Base-by-base conservation (phyloP, 2,888 invertebrate species). In the Napeogenes sylphis region DNA sequence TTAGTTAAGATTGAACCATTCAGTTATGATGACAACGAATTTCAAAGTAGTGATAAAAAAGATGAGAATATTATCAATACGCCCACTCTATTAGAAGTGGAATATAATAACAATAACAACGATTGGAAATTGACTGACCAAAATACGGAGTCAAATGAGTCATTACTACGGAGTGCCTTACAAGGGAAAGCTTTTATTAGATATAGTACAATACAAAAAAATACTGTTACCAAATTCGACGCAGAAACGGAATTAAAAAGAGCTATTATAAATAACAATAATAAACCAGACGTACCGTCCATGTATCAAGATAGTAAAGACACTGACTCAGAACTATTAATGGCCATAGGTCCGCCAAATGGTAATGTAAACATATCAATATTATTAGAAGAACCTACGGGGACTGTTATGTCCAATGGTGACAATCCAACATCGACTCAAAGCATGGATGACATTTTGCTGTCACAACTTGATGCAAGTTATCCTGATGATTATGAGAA, bases 401-500 rank as follows among this genome's bases (percentile, higher is more conserved):
- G 83, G 51, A 80, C 87, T 35, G 83, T 90, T 32, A 79, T 90
- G 47, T 74, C 89, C 8, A 91, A 90, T 64, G 85, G 87, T 38
- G 92, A 92, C 56, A 92, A 92, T 71, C 87, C 92, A 13, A 88
- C 92, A 45, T 91, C 93, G 14, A 92, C 93, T 57, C 92, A 90
- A 74, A 92, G 92, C 68, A 94, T 95, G 59, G 95, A 95, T 72
- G 95, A 95, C 69, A 90, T 95, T 56, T 77, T 95, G 58, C 80
- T 95, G 6, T 94, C 94, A 3, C 94, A 94, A 69, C 78, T 94
- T 64, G 94, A 94, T 68, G 91, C 93, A 45, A 92, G 92, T 45
- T 93, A 93, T 72, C 94, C 95, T 0, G 96, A 95, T 70, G 96
- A 96, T 77, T 96, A 95, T 75, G 96, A 96, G 78, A 96, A 96